Conservation (phyloP, 2,797 vertebrate species). For the Lagocephalus sceleratus region DNA sequence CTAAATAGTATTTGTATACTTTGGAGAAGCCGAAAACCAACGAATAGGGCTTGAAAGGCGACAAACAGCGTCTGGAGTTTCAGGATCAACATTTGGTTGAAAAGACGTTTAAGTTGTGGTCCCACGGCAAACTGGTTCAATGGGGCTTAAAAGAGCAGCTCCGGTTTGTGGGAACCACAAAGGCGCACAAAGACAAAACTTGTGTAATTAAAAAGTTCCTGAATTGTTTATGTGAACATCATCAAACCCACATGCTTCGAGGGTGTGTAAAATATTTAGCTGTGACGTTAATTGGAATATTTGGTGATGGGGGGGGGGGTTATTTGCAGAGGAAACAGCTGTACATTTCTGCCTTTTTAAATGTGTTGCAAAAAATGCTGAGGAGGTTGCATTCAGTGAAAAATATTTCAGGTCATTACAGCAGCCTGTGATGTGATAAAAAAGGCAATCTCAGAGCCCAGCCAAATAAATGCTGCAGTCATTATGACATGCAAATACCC, state of each 20-base stretch:
- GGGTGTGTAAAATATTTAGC: background rate
- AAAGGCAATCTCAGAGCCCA: background rate
- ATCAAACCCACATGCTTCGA: background rate
- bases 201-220: background rate
- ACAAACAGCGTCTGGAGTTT: constrained; percentile 28
- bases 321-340: constrained; percentile 2
- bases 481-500: background rate
- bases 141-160: background rate
- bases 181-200: background rate
- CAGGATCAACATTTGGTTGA: background rate
- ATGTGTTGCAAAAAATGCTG: constrained; percentile 3
- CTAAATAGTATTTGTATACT: constrained; percentile 28
- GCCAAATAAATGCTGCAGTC: background rate
- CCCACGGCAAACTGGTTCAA: too few species aligned
- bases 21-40: constrained; percentile 13
- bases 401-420: background rate
- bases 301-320: background rate
- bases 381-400: background rate
- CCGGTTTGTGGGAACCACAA: background rate
- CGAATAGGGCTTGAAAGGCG: constrained; percentile 30
- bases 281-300: background rate
- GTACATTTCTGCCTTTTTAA: background rate
- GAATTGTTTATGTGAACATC: background rate
- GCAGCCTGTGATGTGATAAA: background rate
- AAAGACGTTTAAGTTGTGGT: background rate